Conservation (phyloP, 2,888 invertebrate species). For the Carabus problematicus region DNA sequence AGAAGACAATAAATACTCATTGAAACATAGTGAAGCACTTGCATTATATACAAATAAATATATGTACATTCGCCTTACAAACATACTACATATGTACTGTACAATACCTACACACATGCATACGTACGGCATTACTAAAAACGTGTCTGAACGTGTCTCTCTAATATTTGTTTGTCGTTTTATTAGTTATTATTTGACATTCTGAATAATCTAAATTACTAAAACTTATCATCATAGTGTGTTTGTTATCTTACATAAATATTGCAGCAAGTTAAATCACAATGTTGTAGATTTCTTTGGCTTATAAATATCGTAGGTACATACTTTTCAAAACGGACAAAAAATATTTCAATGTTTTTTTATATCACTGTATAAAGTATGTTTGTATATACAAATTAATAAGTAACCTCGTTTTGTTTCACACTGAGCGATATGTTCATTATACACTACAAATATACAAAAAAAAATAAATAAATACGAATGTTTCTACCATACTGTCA, state of each 20-base stretch:
- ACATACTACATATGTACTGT: too few relatives aligned
- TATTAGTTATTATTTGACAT: conserved; percentile 7
- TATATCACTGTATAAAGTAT: conserved; percentile 4
- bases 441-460: too few relatives aligned
- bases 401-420: too few relatives aligned
- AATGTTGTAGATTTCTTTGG: conserved; percentile 43
- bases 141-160: too few relatives aligned
- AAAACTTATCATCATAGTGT: conserved; percentile 29
- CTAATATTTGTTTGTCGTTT: conserved; percentile 26
- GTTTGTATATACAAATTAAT: background rate
- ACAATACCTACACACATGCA: too few relatives aligned
- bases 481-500: too few relatives aligned
- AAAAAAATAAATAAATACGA: too few relatives aligned
- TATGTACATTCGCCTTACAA: too few relatives aligned
- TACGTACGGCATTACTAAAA: too few relatives aligned
- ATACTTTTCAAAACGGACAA: background rate
- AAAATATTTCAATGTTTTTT: conserved; percentile 17
- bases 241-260: conserved; percentile 48
- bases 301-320: too few relatives aligned
- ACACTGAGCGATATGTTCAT: too few relatives aligned
- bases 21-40: conserved; percentile 10
- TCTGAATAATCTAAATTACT: conserved; percentile 25
- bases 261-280: conserved; percentile 57
- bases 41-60: conserved; percentile 8
- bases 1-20: conserved; percentile 5